These are phyloP conservation scores for Carpatolechia fugitivella DNA, from an alignment of 2,888 invertebrate genomes.

Conservation along the genomic window DNA sequence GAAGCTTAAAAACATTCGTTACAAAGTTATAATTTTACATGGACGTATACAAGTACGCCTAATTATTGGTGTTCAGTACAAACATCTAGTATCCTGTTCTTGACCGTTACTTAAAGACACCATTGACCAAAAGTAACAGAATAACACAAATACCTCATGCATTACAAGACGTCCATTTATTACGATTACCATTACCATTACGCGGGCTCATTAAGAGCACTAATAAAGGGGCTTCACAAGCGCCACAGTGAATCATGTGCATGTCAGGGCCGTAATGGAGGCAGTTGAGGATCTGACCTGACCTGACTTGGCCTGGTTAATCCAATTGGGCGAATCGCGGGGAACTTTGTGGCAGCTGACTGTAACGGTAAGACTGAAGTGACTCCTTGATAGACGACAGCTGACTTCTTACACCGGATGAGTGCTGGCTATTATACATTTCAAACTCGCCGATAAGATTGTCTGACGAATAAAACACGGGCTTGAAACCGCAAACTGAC, in stretches of 20 bases:
- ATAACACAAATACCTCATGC: background rate
- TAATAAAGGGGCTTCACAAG: conserved; percentile 22
- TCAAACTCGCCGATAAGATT: too few relatives aligned
- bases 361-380: too few relatives aligned
- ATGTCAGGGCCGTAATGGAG: conserved; percentile 40
- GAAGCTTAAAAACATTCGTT: too few relatives aligned
- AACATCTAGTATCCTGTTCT: too few relatives aligned
- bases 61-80: too few relatives aligned
- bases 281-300: conserved; percentile 49
- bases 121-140: too few relatives aligned
- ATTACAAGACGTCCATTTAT: background rate
- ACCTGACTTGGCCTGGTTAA: conserved; percentile 48
- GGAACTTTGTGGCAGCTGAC: background rate
- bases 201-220: conserved; percentile 4
- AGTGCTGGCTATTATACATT: background rate
- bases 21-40: too few relatives aligned
- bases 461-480: too few relatives aligned
- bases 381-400: background rate
- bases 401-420: background rate
- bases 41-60: too few relatives aligned
- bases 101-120: background rate
- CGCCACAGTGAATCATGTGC: conserved; percentile 39
- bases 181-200: background rate
- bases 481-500: too few relatives aligned
- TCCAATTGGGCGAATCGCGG: conserved; percentile 57